phyloP scores from a whole-genome alignment of 2,113 vertebrate species.

The Gallinago jamesoni region DNA sequence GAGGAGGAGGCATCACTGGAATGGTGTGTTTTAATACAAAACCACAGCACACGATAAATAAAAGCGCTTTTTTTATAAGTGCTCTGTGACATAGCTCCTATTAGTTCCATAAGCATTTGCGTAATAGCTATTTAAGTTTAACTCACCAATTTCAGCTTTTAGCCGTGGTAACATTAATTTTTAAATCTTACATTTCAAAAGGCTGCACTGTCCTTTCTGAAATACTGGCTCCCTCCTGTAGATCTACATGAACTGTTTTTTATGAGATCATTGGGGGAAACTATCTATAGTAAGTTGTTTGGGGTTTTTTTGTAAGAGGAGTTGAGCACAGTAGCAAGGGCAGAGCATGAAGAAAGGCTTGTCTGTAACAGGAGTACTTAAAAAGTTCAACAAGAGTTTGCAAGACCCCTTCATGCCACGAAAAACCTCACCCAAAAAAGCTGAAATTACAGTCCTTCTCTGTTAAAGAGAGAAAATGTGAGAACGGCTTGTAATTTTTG shows the following conservation, averaged over 20 bases:
- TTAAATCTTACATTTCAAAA: not conserved
- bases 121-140: not conserved
- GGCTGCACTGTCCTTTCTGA: not conserved
- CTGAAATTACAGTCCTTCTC: conserved; percentile 21
- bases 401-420: not conserved
- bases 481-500: conserved; percentile 30
- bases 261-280: not conserved
- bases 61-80: not conserved
- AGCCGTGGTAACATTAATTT: not conserved
- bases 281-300: not conserved
- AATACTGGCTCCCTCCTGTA: not conserved
- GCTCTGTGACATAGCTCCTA: not conserved
- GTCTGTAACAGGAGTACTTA: not conserved
- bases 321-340: not conserved
- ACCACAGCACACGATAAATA: not conserved
- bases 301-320: not conserved
- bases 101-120: not conserved
- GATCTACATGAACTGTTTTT: not conserved
- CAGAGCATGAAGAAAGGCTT: not conserved
- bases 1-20: not conserved
- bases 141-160: not conserved
- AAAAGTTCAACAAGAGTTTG: conserved; percentile 24
- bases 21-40: not conserved
- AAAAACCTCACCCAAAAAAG: not conserved
- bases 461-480: not conserved